Conservation (phyloP, 2,797 vertebrate species). For the Acipenser oxyrinchus region DNA sequence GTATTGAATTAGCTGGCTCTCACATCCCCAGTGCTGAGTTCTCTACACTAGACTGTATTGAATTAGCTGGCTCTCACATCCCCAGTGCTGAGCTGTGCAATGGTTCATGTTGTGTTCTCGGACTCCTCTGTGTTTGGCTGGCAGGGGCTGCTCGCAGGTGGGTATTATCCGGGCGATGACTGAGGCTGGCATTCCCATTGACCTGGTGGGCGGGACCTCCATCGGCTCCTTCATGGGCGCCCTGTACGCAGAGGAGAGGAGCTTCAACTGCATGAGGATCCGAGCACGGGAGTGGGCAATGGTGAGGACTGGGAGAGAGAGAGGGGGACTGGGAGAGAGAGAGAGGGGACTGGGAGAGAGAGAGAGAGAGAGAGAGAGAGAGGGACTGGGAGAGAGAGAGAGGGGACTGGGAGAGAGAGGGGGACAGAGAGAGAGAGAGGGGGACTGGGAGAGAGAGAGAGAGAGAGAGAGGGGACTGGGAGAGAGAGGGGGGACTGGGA, state of each 20-base stretch:
- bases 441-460: too few species aligned
- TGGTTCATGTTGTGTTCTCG: background rate
- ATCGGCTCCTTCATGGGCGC: slow-evolving; percentile 85
- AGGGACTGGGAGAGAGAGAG: too few species aligned
- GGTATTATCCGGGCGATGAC: slow-evolving; percentile 76
- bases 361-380: too few species aligned
- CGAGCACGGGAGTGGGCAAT: slow-evolving; percentile 84
- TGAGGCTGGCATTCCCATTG: slow-evolving; percentile 78
- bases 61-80: background rate
- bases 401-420: too few species aligned
- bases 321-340: too few species aligned
- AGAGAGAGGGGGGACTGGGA: too few species aligned
- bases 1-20: background rate
- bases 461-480: too few species aligned
- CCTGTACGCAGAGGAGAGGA: slow-evolving; percentile 83
- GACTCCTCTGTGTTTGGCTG: background rate
- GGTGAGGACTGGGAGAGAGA: slow-evolving; percentile 55
- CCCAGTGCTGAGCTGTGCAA: background rate
- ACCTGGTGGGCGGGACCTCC: slow-evolving; percentile 86
- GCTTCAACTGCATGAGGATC: slow-evolving; percentile 73
- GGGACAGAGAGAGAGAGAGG: too few species aligned
- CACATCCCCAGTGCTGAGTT: background rate
- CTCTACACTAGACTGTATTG: background rate
- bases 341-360: too few species aligned
- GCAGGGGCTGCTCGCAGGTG: slow-evolving; percentile 85